Base-by-base conservation (phyloP, 1,140 invertebrate species). In the Lepidurus arcticus region DNA sequence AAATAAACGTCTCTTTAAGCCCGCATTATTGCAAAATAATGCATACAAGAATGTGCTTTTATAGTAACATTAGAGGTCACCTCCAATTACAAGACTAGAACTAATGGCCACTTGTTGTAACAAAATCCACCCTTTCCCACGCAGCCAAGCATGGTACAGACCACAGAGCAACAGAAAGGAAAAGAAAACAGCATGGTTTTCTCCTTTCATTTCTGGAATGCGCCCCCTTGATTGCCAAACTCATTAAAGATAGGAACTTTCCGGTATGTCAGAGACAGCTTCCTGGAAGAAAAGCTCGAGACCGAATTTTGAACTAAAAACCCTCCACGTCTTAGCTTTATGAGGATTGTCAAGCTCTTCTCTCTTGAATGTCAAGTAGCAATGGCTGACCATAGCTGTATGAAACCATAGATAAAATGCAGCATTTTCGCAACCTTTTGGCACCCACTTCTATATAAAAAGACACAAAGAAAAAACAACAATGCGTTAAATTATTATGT, bases 351-450 rank as follows among this genome's bases (percentile, higher is more conserved):
- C 88, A 16, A 89, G 80, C 76, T 88, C 85, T 47, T 85, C 83
- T 45, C 87, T 80, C 10, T 83, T 81, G n/a, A 74, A 21, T 21
- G 82, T 81, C 82, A 81, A 87, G 86, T 81, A 84, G 77, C 85
- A 83, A 65, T 85, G 81, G 74, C 86, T 83, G 24, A 89, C 84
- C 79, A 88, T 88, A 42, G 84, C 83, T 44, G 88, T 88, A 81
- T 89, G 84, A 82, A 89, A 89, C 87, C 88, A 89, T 81, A 88
- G 88, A 81, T 86, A 89, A 81, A 88, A 88, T 24, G 87, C 86
- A 82, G 87, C 87, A 76, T 88, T 84, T 81, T 88, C 88, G 83
- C 88, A 88, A 1, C 85, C 86, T 80, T 83, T 84, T 3, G 88
- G 88, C 78, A 88, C 84, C 74, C 83, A 84, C 79, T 82, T 83